A percentile compares a stretch with the other conserved stretches of the same genome.
These are phyloP conservation scores for Nephrotoma flavescens DNA, from an alignment of 2,888 invertebrate genomes.

Conservation along the genomic window DNA sequence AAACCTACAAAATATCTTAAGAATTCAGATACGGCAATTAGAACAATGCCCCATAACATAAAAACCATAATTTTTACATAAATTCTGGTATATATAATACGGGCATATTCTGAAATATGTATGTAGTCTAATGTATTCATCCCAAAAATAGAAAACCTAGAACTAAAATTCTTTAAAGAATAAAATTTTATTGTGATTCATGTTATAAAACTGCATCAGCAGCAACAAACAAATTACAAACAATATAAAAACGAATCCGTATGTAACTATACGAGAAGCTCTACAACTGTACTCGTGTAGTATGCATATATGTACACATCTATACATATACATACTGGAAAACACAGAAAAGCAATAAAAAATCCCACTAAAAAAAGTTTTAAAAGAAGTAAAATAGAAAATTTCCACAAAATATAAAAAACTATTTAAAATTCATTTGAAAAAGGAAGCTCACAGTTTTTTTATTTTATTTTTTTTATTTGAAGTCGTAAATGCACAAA, in stretches of 20 bases:
- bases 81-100: neutral
- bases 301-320: neutral
- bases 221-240: neutral
- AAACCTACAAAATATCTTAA: neutral
- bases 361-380: neutral
- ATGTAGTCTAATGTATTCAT: neutral
- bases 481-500: neutral
- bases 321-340: neutral
- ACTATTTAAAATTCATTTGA: neutral
- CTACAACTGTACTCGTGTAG: neutral
- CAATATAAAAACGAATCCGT: neutral
- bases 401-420: neutral
- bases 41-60: neutral
- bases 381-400: neutral
- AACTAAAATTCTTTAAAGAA: neutral
- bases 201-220: neutral
- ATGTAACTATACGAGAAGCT: neutral
- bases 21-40: neutral
- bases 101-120: neutral
- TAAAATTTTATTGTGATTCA: neutral
- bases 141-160: no score
- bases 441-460: neutral
- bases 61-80: neutral
- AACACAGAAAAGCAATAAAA: neutral
- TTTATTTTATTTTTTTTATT: neutral